Conservation (phyloP, 1,140 invertebrate genomes). For the Drosophila equinoxialis region DNA sequence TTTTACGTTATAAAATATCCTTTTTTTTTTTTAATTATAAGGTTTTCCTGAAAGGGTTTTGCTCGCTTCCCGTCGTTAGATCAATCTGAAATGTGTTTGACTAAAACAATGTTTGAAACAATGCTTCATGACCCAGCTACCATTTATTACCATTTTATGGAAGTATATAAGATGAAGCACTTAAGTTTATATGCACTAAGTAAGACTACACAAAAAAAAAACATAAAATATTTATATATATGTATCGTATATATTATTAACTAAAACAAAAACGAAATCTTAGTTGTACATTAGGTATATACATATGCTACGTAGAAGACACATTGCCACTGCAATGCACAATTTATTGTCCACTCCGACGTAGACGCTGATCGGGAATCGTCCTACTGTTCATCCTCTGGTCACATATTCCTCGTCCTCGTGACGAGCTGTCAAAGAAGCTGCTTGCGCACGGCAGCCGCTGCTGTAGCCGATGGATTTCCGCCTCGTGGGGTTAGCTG, state of each 20-base stretch:
- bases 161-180: constrained; percentile 28
- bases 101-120: background rate
- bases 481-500: constrained; percentile 9
- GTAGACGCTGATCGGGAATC: constrained; percentile 17
- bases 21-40: too few relatives aligned
- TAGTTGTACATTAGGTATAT: constrained; percentile 24
- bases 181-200: constrained; percentile 19
- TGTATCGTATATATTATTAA: background rate
- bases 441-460: constrained; percentile 27
- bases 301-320: constrained; percentile 19
- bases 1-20: too few relatives aligned
- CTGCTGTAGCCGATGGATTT: background rate
- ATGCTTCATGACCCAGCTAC: constrained; percentile 22
- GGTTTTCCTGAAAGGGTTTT: too few relatives aligned
- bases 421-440: constrained; percentile 39
- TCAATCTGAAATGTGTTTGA: background rate
- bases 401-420: constrained; percentile 11
- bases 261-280: constrained; percentile 10
- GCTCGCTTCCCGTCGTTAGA: too few relatives aligned
- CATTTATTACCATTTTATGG: constrained; percentile 30
- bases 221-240: constrained; percentile 2
- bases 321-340: constrained; percentile 17
- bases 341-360: constrained; percentile 25
- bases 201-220: constrained; percentile 22
- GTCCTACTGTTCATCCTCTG: constrained; percentile 12